Evolutionary conservation across 2,113 vertebrate genomes (phyloP).

Genomic region (human): DNA sequence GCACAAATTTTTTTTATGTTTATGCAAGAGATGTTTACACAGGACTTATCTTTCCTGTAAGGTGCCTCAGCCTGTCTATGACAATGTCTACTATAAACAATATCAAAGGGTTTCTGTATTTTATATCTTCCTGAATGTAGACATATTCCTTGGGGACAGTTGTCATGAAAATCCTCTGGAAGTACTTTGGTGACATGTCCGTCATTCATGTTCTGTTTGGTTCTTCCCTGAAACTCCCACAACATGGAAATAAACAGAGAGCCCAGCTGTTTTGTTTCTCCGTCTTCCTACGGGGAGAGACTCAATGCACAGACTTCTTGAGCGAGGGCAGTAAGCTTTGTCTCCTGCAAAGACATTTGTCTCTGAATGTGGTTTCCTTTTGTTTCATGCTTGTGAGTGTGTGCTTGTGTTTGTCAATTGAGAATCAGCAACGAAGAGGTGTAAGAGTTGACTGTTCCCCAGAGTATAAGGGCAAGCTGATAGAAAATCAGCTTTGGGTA

Average conservation of each 20-base stretch:
- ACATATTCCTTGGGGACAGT: background rate
- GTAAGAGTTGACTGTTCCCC: background rate
- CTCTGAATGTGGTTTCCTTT: background rate
- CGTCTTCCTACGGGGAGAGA: background rate
- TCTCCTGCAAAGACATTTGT: background rate
- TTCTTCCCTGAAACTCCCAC: background rate
- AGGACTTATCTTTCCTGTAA: background rate
- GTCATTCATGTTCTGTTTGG: slow-evolving; percentile 15
- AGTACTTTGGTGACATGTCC: background rate
- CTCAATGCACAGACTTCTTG: background rate
- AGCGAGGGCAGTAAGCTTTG: background rate
- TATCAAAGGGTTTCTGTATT: background rate
- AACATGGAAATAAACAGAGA: background rate
- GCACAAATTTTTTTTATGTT: background rate
- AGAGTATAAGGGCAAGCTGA: background rate
- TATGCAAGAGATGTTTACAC: background rate
- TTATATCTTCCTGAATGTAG: background rate
- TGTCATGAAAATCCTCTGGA: background rate
- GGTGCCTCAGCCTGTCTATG: background rate
- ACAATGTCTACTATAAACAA: background rate
- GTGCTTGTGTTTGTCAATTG: background rate
- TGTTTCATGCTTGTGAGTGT: background rate
- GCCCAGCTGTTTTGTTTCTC: slow-evolving; percentile 38
- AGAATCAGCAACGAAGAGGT: background rate
- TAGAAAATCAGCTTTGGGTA: slow-evolving; percentile 58